Base-by-base conservation (phyloP, 2,888 invertebrate genomes). In the Macroteleia sp. region DNA sequence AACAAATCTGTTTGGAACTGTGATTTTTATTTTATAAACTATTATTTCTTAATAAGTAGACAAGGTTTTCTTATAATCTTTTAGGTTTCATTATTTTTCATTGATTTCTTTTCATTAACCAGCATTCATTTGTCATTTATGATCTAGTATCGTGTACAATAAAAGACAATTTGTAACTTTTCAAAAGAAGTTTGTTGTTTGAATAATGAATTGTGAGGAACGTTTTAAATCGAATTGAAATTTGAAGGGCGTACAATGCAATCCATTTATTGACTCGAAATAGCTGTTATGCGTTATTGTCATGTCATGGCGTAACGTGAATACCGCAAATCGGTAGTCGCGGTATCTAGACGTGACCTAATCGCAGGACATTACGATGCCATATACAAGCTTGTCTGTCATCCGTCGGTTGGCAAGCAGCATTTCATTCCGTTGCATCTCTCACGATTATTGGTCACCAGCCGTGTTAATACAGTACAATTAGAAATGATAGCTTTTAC, bases 321-420 rank as follows among this genome's bases (percentile, higher is more conserved):
- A 77, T 54, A 42, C 42, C 52, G 46, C 66, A 77, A 77, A 77
- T 76, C 77, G 59, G 66, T 61, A 66, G 46, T 46, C 59, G 61
- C 52, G 70, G 66, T 77, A 77, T 77, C 70, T 77, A 70, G 54
- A 71, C 66, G 71, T 77, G 61, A 71, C 66, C 59, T 66, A 77
- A 77, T 71, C 77, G 44, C 64, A 44, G 52, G 59, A 70, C 70
- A 77, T 71, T 77, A 71, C 61, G 64, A 59, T 70, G 69, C 64
- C 64, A 39, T 70, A 70, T 57, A 57, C 50, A 28, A 52, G 77
- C 71, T 71, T 71, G 77, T 66, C 71, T 48, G 71, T 71, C 77
- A 76, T 17, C 36, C 73, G 64, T 62, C 69, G 56, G 34, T 16
- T 22, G 36, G 42, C 16, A 71, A 61, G 57, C 66, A 71, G 48